Conservation (phyloP, 2,888 invertebrate species). For the Aradus depressus region DNA sequence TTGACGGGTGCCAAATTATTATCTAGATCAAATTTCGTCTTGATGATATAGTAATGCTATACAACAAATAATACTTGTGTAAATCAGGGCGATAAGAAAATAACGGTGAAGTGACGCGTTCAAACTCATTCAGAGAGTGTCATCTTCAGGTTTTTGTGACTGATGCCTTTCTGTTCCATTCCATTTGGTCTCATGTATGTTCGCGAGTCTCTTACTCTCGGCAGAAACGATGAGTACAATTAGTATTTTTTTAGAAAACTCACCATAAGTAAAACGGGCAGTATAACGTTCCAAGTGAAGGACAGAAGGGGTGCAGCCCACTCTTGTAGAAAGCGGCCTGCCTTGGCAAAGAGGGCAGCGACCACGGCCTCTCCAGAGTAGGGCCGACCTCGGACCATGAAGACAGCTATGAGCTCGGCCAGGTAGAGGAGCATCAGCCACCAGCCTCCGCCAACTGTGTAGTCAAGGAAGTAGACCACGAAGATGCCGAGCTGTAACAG, state of each 20-base stretch:
- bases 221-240: too few species aligned
- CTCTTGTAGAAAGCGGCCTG: slow-evolving; percentile 39
- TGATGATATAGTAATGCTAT: too few species aligned
- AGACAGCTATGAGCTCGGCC: slow-evolving; percentile 66
- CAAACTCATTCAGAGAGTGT: too few species aligned
- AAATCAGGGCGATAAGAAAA: not conserved
- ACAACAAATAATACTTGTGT: too few species aligned
- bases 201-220: too few species aligned
- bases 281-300: slow-evolving; percentile 77
- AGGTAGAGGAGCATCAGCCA: slow-evolving; percentile 72
- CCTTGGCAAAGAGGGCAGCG: slow-evolving; percentile 43
- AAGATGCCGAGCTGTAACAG: slow-evolving; percentile 57
- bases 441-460: slow-evolving; percentile 74
- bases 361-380: slow-evolving; percentile 60
- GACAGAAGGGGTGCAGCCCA: slow-evolving; percentile 60
- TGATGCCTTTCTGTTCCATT: too few species aligned
- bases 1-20: too few species aligned
- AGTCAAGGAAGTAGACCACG: slow-evolving; percentile 75
- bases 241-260: slow-evolving; percentile 32
- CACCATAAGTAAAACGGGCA: slow-evolving; percentile 72
- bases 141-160: too few species aligned
- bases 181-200: too few species aligned
- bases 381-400: slow-evolving; percentile 74
- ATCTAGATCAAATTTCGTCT: too few species aligned
- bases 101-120: too few species aligned